Conservation (phyloP, 2,888 invertebrate genomes). For the Diadegma fenestrale region DNA sequence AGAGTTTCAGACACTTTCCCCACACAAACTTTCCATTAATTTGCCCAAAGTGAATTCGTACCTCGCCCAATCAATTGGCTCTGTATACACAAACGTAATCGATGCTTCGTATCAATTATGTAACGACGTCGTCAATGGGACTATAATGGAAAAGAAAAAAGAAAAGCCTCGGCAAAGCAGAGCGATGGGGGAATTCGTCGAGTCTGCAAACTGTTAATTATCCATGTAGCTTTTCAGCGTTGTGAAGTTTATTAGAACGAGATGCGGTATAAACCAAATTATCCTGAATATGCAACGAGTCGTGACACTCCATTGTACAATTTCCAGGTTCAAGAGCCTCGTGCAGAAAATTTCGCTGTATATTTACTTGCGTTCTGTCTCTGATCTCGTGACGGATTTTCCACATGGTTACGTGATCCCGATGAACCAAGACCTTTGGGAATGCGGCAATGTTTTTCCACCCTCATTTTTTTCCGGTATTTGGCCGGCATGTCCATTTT, state of each 20-base stretch:
- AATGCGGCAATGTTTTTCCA: conserved; percentile 43
- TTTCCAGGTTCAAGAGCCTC: conserved; percentile 15
- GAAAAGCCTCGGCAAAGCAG: not conserved
- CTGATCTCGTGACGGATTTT: conserved; percentile 46
- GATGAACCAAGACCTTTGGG: conserved; percentile 28
- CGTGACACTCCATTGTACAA: conserved; percentile 21
- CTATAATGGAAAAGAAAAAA: not conserved
- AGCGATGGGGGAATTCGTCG: not conserved
- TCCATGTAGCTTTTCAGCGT: not conserved
- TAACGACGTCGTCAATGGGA: not conserved
- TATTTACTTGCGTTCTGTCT: conserved; percentile 23
- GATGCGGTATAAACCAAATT: conserved; percentile 57
- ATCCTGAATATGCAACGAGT: conserved; percentile 43
- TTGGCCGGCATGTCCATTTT: conserved; percentile 63
- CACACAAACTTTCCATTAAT: conserved; percentile 41
- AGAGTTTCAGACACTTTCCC: conserved; percentile 68
- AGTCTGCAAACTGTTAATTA: not conserved
- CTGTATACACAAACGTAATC: conserved; percentile 33
- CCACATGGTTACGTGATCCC: conserved; percentile 39
- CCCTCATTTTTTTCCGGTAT: conserved; percentile 42
- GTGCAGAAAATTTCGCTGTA: not conserved
- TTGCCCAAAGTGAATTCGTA: conserved; percentile 40
- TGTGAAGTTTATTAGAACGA: conserved; percentile 7
- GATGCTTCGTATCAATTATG: conserved; percentile 36
- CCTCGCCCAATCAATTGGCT: conserved; percentile 21